These are phyloP conservation scores for Procambarus virginalis DNA, from an alignment of 1,140 invertebrate species.

Conservation along the genomic window DNA sequence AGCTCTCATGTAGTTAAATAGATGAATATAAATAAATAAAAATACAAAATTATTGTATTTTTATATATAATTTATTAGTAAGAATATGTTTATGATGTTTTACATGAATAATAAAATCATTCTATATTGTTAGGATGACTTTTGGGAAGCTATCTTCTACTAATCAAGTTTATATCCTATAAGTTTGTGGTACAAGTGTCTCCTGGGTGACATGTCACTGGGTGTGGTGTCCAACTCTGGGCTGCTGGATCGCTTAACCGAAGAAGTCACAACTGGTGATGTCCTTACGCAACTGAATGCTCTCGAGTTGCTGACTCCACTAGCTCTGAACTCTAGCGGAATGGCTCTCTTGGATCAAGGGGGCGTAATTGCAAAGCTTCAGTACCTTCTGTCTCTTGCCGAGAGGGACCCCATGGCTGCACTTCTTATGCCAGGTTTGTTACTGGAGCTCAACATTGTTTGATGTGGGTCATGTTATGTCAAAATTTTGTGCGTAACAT, in stretches of 20 bases:
- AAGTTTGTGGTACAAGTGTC: constrained; percentile 36
- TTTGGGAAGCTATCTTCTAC: not conserved
- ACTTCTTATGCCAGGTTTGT: constrained; percentile 44
- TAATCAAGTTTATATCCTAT: no score
- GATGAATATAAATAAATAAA: no score
- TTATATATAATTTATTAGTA: not conserved
- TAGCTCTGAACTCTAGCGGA: constrained; percentile 75
- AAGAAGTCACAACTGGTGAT: constrained; percentile 81
- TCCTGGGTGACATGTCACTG: constrained; percentile 24
- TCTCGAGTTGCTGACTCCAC: constrained; percentile 82
- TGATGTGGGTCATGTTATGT: no score
- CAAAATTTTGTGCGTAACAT: no score
- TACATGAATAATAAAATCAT: not conserved
- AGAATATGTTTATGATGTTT: not conserved
- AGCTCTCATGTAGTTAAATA: no score
- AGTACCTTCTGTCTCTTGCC: constrained; percentile 52
- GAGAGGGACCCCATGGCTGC: constrained; percentile 51
- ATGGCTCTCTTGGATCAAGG: constrained; percentile 10
- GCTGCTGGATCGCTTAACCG: constrained; percentile 81
- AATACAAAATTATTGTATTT: not conserved
- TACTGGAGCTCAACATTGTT: not conserved
- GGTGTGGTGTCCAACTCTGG: constrained; percentile 73
- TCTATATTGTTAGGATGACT: not conserved
- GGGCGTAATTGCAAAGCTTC: constrained; percentile 42
- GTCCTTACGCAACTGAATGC: constrained; percentile 85